A percentile compares a stretch with the other conserved stretches of the same genome.
phyloP scores from a whole-genome alignment of 1,140 invertebrate species.

The Drosophila murphyi region DNA sequence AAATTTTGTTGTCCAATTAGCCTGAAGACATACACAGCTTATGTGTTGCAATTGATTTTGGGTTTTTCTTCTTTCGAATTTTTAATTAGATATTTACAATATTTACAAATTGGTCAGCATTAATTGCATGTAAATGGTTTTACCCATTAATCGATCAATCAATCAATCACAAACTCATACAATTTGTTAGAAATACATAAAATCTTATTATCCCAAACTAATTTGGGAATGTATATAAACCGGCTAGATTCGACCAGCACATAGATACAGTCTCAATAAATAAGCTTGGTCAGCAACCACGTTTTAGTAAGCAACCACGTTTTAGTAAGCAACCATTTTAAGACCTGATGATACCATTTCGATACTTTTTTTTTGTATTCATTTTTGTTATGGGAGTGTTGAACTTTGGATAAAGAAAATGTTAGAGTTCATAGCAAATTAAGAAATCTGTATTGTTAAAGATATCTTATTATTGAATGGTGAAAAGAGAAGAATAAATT shows the following conservation, averaged over 20 bases:
- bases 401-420: too few species aligned
- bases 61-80: constrained; percentile 42
- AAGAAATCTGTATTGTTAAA: too few species aligned
- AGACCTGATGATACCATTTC: neutral
- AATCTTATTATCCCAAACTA: neutral
- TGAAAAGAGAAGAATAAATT: too few species aligned
- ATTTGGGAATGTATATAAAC: neutral
- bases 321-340: too few species aligned
- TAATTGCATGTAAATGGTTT: constrained; percentile 9
- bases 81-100: constrained; percentile 44
- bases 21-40: constrained; percentile 33
- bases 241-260: too few species aligned
- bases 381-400: too few species aligned
- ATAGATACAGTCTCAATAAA: too few species aligned
- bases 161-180: neutral
- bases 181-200: neutral
- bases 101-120: neutral
- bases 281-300: too few species aligned
- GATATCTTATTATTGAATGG: too few species aligned
- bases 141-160: constrained; percentile 3
- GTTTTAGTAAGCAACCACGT: too few species aligned
- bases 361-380: neutral
- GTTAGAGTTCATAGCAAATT: too few species aligned
- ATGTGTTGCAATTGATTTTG: constrained; percentile 35
- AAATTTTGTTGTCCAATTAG: constrained; percentile 80